These are phyloP conservation scores for Cichladusa arquata DNA, from an alignment of 2,113 vertebrate genomes.

Conservation along the genomic window DNA sequence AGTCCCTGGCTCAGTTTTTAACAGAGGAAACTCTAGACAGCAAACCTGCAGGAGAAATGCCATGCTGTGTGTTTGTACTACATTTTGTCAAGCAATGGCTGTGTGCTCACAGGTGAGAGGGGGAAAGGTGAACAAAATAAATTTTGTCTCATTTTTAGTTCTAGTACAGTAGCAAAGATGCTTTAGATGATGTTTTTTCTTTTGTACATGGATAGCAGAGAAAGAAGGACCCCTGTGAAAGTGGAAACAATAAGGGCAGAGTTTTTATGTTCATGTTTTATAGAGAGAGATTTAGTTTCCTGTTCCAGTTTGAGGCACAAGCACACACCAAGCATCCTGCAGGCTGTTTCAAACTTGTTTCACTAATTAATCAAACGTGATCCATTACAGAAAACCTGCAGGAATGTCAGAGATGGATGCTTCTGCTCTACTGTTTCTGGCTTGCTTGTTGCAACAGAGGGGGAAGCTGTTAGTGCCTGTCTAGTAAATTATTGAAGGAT, in stretches of 20 bases:
- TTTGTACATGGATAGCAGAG: neutral
- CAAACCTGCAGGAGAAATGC: neutral
- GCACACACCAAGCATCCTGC: slow-evolving; percentile 15
- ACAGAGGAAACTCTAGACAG: neutral
- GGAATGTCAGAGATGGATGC: slow-evolving; percentile 67
- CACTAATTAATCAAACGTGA: slow-evolving; percentile 63
- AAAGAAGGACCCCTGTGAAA: neutral
- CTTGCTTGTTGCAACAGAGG: slow-evolving; percentile 63
- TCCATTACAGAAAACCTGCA: slow-evolving; percentile 66
- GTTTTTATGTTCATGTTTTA: neutral
- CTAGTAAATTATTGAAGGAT: slow-evolving; percentile 61
- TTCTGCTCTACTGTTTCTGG: slow-evolving; percentile 44
- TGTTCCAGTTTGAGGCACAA: slow-evolving; percentile 14
- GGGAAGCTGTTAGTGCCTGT: slow-evolving; percentile 64
- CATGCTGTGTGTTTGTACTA: neutral
- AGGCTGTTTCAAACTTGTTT: slow-evolving; percentile 65
- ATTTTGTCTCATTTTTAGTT: neutral
- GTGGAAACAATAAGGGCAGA: neutral
- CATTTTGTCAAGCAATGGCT: neutral
- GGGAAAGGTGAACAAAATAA: neutral
- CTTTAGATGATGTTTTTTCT: neutral
- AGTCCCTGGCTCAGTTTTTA: neutral
- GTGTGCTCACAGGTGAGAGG: neutral
- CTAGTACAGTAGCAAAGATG: neutral
- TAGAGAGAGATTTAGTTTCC: neutral